phyloP scores from a whole-genome alignment of 2,797 vertebrate species.

The Toxotes lorentzi region DNA sequence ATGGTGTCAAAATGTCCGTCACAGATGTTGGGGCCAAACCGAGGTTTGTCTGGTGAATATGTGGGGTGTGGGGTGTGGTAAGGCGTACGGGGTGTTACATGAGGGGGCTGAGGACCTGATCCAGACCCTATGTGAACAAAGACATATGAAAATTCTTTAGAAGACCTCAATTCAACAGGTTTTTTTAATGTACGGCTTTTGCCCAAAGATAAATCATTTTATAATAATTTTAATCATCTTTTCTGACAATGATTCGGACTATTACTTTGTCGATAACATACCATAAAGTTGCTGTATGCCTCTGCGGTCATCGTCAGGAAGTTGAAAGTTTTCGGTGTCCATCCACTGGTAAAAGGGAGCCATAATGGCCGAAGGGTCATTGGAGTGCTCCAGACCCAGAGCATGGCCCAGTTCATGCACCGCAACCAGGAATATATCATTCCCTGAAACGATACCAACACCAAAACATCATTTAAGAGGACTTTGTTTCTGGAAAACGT shows the following conservation, averaged over 20 bases:
- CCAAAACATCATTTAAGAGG: slow-evolving; percentile 2
- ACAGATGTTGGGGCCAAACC: slow-evolving; percentile 91
- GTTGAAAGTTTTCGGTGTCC: slow-evolving; percentile 91
- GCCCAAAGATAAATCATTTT: background rate
- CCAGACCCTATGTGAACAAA: slow-evolving; percentile 71
- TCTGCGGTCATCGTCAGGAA: slow-evolving; percentile 91
- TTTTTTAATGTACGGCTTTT: background rate
- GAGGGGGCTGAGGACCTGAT: slow-evolving; percentile 75
- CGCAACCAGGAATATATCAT: slow-evolving; percentile 93
- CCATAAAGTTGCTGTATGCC: slow-evolving; percentile 95
- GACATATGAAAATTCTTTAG: background rate
- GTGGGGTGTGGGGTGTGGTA: slow-evolving; percentile 72
- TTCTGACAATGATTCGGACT: background rate
- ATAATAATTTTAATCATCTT: no score
- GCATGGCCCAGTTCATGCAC: slow-evolving; percentile 95
- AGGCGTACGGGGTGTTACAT: slow-evolving; percentile 74
- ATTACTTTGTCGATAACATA: slow-evolving; percentile 39
- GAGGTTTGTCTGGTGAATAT: slow-evolving; percentile 75
- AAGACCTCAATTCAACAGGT: background rate
- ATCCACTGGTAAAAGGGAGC: slow-evolving; percentile 98
- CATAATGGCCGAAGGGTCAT: slow-evolving; percentile 94
- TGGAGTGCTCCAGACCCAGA: slow-evolving; percentile 92
- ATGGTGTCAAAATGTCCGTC: slow-evolving; percentile 94
- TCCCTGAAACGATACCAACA: slow-evolving; percentile 81
- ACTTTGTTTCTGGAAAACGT: background rate